Evolutionary conservation across 2,113 vertebrate genomes (phyloP).

Genomic region (Heptranchias perlo): DNA sequence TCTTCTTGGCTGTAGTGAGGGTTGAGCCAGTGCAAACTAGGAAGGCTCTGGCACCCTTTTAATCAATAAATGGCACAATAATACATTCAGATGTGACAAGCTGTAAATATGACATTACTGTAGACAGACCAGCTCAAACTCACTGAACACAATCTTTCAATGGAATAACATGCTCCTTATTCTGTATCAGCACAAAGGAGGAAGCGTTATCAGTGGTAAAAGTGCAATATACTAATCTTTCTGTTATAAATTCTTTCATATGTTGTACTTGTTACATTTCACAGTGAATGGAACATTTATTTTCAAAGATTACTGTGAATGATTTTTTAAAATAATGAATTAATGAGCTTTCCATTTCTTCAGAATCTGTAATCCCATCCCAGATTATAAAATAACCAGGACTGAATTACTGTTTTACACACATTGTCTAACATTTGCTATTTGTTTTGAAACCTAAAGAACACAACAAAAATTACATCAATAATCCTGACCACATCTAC

Average conservation of each 20-base stretch:
- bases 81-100: neutral
- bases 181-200: neutral
- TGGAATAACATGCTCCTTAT: neutral
- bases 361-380: neutral
- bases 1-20: neutral
- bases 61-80: neutral
- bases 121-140: neutral
- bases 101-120: neutral
- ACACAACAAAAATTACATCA: neutral
- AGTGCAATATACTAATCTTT: neutral
- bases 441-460: neutral
- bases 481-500: neutral
- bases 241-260: neutral
- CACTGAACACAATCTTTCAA: neutral
- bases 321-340: neutral
- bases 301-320: conserved; percentile 18
- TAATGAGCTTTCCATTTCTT: neutral
- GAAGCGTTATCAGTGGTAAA: neutral
- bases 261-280: conserved; percentile 29
- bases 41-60: neutral
- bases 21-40: neutral
- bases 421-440: too few species aligned
- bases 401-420: neutral
- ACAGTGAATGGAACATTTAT: conserved; percentile 33
- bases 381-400: neutral